These are phyloP conservation scores for Sebastes oblongus DNA, from an alignment of 2,797 vertebrate species.

Conservation along the genomic window DNA sequence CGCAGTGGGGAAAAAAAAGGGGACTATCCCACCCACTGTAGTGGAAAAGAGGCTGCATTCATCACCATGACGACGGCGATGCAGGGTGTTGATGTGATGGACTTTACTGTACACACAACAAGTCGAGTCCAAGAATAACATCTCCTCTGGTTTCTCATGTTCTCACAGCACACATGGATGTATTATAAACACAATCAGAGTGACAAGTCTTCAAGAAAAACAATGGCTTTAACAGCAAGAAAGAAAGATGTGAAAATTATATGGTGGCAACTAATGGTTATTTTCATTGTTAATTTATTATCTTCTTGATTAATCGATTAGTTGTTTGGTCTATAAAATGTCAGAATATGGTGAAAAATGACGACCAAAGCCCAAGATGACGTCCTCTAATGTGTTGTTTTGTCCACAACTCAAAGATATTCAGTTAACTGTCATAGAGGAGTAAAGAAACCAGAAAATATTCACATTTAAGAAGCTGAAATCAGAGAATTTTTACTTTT, in stretches of 20 bases:
- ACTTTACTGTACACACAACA: slow-evolving; percentile 7
- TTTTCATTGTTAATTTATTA: no score
- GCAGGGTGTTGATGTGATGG: not conserved
- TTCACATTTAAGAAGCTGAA: no score
- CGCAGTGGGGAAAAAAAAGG: not conserved
- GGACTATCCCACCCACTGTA: slow-evolving; percentile 38
- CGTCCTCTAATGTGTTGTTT: no score
- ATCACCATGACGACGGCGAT: slow-evolving; percentile 23
- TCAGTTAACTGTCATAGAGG: no score
- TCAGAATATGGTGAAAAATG: no score
- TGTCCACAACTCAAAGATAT: no score
- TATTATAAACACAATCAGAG: not conserved
- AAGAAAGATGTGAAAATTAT: not conserved
- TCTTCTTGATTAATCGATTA: no score
- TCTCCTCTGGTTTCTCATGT: not conserved
- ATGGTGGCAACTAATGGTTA: no score
- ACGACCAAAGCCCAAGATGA: no score
- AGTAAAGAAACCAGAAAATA: no score
- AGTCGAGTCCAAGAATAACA: not conserved
- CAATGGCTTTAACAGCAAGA: not conserved
- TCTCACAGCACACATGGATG: not conserved
- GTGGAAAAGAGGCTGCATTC: slow-evolving; percentile 32
- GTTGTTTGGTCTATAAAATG: no score
- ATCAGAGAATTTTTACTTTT: no score
- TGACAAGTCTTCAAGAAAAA: not conserved